A percentile compares a stretch with the other conserved stretches of the same genome.
phyloP scores from a whole-genome alignment of 2,888 invertebrate species.

The Leucania comma region DNA sequence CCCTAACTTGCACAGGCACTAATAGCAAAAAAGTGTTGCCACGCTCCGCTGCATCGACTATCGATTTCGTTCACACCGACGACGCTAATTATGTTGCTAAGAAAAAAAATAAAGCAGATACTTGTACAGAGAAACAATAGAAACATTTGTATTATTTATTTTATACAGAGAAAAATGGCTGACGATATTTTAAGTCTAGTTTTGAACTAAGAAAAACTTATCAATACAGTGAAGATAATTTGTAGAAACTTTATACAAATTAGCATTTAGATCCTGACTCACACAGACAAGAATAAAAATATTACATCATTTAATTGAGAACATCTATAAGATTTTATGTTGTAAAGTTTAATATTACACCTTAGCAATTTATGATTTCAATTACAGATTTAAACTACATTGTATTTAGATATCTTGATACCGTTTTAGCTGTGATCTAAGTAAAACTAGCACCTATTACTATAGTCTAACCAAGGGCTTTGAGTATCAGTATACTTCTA shows the following conservation, averaged over 20 bases:
- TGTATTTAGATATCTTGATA: constrained; percentile 19
- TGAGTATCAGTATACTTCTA: too few relatives aligned
- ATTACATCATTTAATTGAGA: constrained; percentile 5
- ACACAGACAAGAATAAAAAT: constrained; percentile 1
- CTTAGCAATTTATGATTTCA: constrained; percentile 22
- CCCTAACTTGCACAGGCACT: constrained; percentile 48
- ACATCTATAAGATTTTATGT: background rate
- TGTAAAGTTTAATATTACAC: constrained; percentile 11
- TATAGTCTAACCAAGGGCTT: background rate
- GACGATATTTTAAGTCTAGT: constrained; percentile 19
- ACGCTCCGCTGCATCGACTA: constrained; percentile 80
- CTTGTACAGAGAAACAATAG: constrained; percentile 43
- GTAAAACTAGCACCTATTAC: background rate
- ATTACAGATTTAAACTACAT: constrained; percentile 5
- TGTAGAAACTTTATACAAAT: constrained; percentile 17
- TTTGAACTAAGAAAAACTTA: constrained; percentile 22
- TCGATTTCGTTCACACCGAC: constrained; percentile 79
- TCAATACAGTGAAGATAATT: constrained; percentile 11
- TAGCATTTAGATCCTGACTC: background rate
- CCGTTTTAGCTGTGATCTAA: constrained; percentile 5
- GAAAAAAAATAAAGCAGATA: constrained; percentile 40
- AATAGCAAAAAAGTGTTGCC: constrained; percentile 75
- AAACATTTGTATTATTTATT: constrained; percentile 36
- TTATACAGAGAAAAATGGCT: constrained; percentile 31
- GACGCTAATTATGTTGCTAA: constrained; percentile 58